phyloP scores from a whole-genome alignment of 2,797 vertebrate species.

The Threskiornis aethiopicus region DNA sequence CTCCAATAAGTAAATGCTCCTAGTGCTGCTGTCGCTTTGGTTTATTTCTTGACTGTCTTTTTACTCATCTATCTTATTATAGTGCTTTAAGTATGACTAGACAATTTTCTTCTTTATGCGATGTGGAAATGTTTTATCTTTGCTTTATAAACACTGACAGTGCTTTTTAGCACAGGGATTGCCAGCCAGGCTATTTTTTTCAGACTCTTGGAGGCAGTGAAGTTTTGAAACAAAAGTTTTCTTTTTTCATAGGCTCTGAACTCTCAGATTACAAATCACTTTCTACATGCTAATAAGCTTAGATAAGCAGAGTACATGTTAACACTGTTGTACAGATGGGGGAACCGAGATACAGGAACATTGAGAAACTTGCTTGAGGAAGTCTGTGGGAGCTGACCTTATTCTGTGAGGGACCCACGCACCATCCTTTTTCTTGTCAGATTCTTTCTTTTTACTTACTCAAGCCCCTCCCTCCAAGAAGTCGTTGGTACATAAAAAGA shows the following conservation, averaged over 20 bases:
- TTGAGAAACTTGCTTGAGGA: slow-evolving; percentile 57
- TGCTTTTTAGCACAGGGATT: not conserved
- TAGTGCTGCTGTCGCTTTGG: not conserved
- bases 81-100: slow-evolving; percentile 60
- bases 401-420: slow-evolving; percentile 52
- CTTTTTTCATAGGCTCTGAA: not conserved
- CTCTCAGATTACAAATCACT: slow-evolving; percentile 31
- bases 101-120: slow-evolving; percentile 50
- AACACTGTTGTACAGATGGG: slow-evolving; percentile 60
- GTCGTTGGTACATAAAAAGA: not conserved
- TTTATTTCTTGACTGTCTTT: slow-evolving; percentile 29
- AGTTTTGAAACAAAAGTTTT: slow-evolving; percentile 33
- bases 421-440: slow-evolving; percentile 60
- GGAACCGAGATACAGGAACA: not conserved
- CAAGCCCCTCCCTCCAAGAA: slow-evolving; percentile 9
- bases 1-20: slow-evolving; percentile 18
- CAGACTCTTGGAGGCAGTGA: not conserved
- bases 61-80: slow-evolving; percentile 41
- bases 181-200: not conserved
- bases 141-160: slow-evolving; percentile 30
- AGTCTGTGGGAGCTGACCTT: slow-evolving; percentile 63
- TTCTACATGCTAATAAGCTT: slow-evolving; percentile 36
- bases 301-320: slow-evolving; percentile 39
- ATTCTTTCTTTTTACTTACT: slow-evolving; percentile 16
- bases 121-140: slow-evolving; percentile 43